These are phyloP conservation scores for Acleris laterana DNA, from an alignment of 2,888 invertebrate genomes.

Conservation along the genomic window DNA sequence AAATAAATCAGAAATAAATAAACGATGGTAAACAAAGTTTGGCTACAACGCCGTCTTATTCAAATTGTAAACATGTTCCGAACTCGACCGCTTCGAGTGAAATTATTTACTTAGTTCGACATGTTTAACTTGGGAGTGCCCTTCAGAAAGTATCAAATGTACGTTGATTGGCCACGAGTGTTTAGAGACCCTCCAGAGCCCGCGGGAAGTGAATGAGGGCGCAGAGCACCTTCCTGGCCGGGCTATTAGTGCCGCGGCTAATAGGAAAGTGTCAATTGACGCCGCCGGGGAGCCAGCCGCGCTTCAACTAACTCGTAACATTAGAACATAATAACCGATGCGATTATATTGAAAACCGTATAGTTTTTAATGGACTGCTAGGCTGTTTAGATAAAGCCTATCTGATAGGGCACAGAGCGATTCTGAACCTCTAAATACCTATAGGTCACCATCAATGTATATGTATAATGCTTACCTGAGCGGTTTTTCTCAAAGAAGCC, in stretches of 20 bases:
- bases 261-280: conserved; percentile 23
- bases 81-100: conserved; percentile 14
- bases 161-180: conserved; percentile 32
- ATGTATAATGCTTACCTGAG: no score
- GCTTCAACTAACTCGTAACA: no score
- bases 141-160: conserved; percentile 35
- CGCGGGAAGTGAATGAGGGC: conserved; percentile 34
- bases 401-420: no score
- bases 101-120: conserved; percentile 31
- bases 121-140: conserved; percentile 28
- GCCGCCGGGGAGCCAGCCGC: neutral
- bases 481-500: no score
- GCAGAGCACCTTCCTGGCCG: conserved; percentile 25
- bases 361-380: no score
- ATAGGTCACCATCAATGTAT: no score
- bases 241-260: conserved; percentile 23
- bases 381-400: no score
- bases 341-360: no score
- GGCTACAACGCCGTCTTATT: conserved; percentile 6
- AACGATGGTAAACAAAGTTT: conserved; percentile 1
- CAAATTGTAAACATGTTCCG: conserved; percentile 14
- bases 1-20: no score
- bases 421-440: no score
- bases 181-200: conserved; percentile 25
- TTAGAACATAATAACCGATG: no score